Evolutionary conservation across 2,888 invertebrate genomes (phyloP).

Genomic region (Perizoma affinitatum): DNA sequence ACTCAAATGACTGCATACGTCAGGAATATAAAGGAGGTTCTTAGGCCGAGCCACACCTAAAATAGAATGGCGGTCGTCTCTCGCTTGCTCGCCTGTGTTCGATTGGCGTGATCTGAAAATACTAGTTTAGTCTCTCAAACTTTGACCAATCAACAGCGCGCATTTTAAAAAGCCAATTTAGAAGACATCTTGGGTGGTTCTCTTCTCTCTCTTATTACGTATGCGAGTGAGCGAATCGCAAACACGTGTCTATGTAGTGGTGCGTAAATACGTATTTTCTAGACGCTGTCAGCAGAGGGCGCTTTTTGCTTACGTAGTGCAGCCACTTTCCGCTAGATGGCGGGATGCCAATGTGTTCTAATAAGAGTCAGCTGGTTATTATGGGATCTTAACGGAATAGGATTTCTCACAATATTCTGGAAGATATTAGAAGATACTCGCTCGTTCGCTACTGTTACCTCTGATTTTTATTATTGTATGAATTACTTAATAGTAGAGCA

Average conservation of each 20-base stretch:
- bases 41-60: slow-evolving; percentile 71
- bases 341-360: slow-evolving; percentile 36
- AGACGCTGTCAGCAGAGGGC: slow-evolving; percentile 61
- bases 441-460: slow-evolving; percentile 17
- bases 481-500: neutral
- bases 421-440: slow-evolving; percentile 28
- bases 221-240: slow-evolving; percentile 60
- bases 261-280: slow-evolving; percentile 44
- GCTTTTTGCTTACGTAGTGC: slow-evolving; percentile 57
- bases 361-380: slow-evolving; percentile 56
- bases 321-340: slow-evolving; percentile 57
- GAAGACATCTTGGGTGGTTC: slow-evolving; percentile 64
- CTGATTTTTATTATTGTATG: neutral
- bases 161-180: slow-evolving; percentile 67
- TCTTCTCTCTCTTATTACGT: slow-evolving; percentile 63
- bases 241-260: slow-evolving; percentile 57
- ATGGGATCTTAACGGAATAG: slow-evolving; percentile 49
- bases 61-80: slow-evolving; percentile 76
- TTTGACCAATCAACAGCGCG: slow-evolving; percentile 73
- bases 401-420: slow-evolving; percentile 33
- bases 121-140: slow-evolving; percentile 58
- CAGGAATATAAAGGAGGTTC: slow-evolving; percentile 82
- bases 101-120: slow-evolving; percentile 70
- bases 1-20: slow-evolving; percentile 81
- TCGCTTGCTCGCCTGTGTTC: slow-evolving; percentile 53